Evolutionary conservation across 2,113 vertebrate species (phyloP).

Genomic region (Apeltes quadracus): DNA sequence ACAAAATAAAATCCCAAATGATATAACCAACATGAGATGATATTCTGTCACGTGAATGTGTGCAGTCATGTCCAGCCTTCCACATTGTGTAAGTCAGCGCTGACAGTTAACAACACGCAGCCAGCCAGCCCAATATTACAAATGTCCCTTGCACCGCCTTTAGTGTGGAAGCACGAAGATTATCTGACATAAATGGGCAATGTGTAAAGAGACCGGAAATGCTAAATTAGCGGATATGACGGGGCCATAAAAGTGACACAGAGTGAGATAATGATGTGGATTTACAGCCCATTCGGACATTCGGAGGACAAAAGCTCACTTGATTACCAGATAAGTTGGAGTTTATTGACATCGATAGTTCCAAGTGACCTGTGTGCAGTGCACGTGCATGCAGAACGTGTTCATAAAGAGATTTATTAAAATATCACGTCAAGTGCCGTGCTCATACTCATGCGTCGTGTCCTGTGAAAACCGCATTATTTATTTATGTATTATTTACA

Average conservation of each 20-base stretch:
- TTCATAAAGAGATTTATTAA: not conserved
- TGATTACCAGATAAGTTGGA: conserved; percentile 30
- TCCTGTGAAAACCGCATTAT: not conserved
- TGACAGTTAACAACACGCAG: conserved; percentile 18
- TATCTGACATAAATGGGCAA: conserved; percentile 36
- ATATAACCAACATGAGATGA: not conserved
- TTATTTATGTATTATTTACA: too few relatives aligned
- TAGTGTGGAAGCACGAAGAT: conserved; percentile 4
- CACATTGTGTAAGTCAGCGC: not conserved
- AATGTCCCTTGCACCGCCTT: conserved; percentile 31
- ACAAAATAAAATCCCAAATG: not conserved
- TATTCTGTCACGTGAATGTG: not conserved
- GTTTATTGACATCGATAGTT: conserved; percentile 9
- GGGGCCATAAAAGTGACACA: conserved; percentile 52
- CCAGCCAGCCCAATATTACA: conserved; percentile 39
- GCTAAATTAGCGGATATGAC: conserved; percentile 46
- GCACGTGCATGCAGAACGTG: not conserved
- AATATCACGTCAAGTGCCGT: not conserved
- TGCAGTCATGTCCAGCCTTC: not conserved
- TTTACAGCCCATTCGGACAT: conserved; percentile 44
- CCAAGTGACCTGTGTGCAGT: not conserved
- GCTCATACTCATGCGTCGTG: not conserved
- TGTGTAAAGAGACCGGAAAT: conserved; percentile 40
- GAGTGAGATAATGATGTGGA: conserved; percentile 54
- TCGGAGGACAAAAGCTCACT: conserved; percentile 24